These are phyloP conservation scores for Eubasilissa splendida DNA, from an alignment of 2,888 invertebrate species.

Conservation along the genomic window DNA sequence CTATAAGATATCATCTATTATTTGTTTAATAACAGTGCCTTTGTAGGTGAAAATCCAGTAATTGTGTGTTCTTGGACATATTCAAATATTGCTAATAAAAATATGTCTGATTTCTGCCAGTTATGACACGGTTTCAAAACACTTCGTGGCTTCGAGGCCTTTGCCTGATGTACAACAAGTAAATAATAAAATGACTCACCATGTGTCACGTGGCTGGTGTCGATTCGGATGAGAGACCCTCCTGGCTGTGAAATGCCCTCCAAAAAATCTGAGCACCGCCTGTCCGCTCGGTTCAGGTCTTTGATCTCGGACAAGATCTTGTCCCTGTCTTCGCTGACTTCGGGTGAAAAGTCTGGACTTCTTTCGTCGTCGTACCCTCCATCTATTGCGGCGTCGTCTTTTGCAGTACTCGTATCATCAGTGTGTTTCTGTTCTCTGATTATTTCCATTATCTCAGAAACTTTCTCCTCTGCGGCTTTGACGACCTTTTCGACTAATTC, in stretches of 20 bases:
- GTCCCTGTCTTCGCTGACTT: constrained; percentile 61
- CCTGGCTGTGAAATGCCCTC: constrained; percentile 71
- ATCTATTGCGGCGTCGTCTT: background rate
- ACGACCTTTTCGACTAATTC: constrained; percentile 43
- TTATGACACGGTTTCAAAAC: too few species aligned
- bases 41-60: too few species aligned
- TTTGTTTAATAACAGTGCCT: too few species aligned
- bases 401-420: background rate
- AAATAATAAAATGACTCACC: constrained; percentile 62
- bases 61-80: too few species aligned
- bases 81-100: too few species aligned
- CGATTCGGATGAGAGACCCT: constrained; percentile 68
- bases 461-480: constrained; percentile 42
- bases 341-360: constrained; percentile 54
- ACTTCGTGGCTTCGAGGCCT: too few species aligned
- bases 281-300: constrained; percentile 66
- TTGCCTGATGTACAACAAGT: too few species aligned
- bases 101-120: too few species aligned
- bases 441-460: constrained; percentile 44
- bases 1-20: too few species aligned
- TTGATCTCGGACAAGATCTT: constrained; percentile 67
- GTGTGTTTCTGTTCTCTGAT: constrained; percentile 38
- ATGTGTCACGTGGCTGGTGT: constrained; percentile 69
- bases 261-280: constrained; percentile 69
- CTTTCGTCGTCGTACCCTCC: constrained; percentile 36